phyloP scores from a whole-genome alignment of 1,140 invertebrate genomes.

The Phymorhynchus buccinoides region DNA sequence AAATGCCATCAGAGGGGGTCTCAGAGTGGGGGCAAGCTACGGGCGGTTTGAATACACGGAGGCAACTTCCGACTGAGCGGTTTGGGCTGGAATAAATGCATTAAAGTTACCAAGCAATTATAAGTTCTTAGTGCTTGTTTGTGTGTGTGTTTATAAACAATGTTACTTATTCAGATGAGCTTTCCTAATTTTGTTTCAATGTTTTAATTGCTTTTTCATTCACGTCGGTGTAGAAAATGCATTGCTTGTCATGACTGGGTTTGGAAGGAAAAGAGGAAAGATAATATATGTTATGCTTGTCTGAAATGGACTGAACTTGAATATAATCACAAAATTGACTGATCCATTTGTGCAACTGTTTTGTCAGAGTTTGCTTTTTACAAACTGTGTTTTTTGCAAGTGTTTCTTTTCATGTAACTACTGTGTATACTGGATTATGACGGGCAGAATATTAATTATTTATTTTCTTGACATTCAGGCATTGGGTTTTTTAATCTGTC shows the following conservation, averaged over 20 bases:
- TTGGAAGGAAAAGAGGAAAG: not conserved
- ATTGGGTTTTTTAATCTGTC: not conserved
- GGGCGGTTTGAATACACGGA: no score
- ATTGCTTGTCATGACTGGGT: not conserved
- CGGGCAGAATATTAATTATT: not conserved
- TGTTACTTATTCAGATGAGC: not conserved
- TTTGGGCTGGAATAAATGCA: no score
- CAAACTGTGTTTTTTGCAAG: not conserved
- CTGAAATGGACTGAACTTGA: not conserved
- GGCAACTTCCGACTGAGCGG: no score
- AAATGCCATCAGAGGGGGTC: no score
- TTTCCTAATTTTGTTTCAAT: not conserved
- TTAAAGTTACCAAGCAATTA: not conserved
- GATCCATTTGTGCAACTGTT: not conserved
- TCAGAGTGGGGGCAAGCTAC: no score
- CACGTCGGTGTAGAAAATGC: not conserved
- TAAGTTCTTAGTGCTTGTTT: not conserved
- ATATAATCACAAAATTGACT: not conserved
- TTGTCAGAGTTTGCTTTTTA: not conserved
- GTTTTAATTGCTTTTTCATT: not conserved
- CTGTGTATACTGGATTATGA: not conserved
- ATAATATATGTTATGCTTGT: not conserved
- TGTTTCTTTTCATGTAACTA: not conserved
- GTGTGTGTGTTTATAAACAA: not conserved
- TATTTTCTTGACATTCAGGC: not conserved